A percentile compares a stretch with the other conserved stretches of the same genome.
These are phyloP conservation scores for Pollenia griseotomentosa DNA, from an alignment of 2,888 invertebrate species.

Conservation along the genomic window DNA sequence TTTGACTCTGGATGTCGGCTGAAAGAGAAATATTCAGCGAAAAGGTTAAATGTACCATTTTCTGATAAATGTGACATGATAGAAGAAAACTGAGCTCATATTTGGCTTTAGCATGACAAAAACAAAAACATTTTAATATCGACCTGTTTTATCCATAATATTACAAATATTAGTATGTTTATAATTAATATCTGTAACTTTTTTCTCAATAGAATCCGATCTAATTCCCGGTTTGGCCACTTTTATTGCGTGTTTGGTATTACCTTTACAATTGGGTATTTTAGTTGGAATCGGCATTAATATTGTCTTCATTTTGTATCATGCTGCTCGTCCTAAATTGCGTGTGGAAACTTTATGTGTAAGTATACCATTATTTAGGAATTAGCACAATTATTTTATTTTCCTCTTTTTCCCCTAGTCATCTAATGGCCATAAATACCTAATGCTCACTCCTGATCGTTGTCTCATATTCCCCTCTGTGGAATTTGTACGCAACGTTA, in stretches of 20 bases:
- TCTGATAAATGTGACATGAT: no score
- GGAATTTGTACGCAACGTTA: constrained; percentile 93
- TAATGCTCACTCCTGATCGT: constrained; percentile 94
- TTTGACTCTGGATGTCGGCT: no score
- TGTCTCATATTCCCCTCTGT: constrained; percentile 96
- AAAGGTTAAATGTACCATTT: no score
- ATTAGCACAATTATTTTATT: not conserved
- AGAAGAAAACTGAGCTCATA: no score
- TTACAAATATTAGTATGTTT: not conserved
- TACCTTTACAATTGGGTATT: constrained; percentile 95
- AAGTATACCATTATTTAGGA: constrained; percentile 79
- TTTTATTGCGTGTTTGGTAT: constrained; percentile 92
- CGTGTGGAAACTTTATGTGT: constrained; percentile 91
- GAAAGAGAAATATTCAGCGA: no score
- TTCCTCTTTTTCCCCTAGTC: constrained; percentile 81
- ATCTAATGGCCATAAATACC: constrained; percentile 89
- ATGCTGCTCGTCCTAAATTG: constrained; percentile 94
- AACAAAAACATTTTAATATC: no score
- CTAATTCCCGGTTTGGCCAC: constrained; percentile 93
- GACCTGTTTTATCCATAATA: no score
- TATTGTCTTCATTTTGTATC: constrained; percentile 93
- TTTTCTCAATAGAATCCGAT: constrained; percentile 89
- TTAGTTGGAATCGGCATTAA: constrained; percentile 93
- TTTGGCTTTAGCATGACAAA: no score
- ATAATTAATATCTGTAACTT: not conserved